Base-by-base conservation (phyloP, 2,113 vertebrate species). In the Ovibos moschatus region DNA sequence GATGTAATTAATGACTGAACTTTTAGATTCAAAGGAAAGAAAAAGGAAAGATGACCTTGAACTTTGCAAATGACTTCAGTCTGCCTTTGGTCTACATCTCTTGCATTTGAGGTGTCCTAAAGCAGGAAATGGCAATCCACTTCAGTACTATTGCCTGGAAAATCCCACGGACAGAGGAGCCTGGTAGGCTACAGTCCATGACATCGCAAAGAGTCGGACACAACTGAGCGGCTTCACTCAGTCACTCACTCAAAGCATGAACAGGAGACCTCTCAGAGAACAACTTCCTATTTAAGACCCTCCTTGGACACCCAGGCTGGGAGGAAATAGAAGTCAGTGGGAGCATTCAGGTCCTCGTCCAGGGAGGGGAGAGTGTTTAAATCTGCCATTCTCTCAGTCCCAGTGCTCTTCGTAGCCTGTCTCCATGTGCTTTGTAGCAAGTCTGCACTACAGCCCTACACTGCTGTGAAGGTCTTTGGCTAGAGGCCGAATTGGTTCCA, bases 1-100 rank as follows among this genome's bases (percentile, higher is more conserved):
- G 84, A 47, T 98, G 15, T 91, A 97, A 92, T 98, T 97, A 98
- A 96, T 79, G 74, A 93, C 12, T 33, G 97, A 95, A 91, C 97
- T 97, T 88, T 79, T 43, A 62, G 76, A 94, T 53, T 81, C 82
- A 82, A 57, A 89, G 93, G 47, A 90, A 79, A 95, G 16, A 86
- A 67, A 96, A 93, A 58, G 40, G 28, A 85, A 92, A 62, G 87
- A 76, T 97, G 87, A 94, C 96, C 91, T 96, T 89, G 13, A 95
- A 51, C 85, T 95, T 97, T 92, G 91, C 78, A 57, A 87, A 2
- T 50, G 89, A 33, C 93, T 96, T 96, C 71, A 82, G 53, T 91
- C 51, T 58, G 53, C 50, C 94, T 85, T 58, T 93, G 51, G 2
- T 92, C 94, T 64, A 43, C 23, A 21, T 40, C 51, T 62, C 40